Evolutionary conservation across 2,797 vertebrate genomes (phyloP), one percentile per base, ranked within the genome.

Genomic region (Clarias platycephalus): DNA sequence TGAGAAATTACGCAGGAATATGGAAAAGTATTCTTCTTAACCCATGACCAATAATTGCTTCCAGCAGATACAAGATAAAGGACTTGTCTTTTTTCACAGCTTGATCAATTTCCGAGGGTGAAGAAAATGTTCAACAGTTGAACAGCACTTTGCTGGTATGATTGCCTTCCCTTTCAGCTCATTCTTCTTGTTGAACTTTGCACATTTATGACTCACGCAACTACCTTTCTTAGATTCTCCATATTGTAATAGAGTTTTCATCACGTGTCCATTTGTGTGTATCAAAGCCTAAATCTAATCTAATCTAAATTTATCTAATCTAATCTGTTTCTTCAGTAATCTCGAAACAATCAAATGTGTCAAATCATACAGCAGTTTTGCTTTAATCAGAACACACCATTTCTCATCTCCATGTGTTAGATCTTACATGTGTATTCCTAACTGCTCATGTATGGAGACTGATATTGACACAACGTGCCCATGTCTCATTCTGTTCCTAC

Each of bases 51-150:
- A 79, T 20, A 68, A n/a, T 44, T 82, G 13, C 26, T 57, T 75
- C 3, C 49, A 75, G n/a, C 31, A 16, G 15, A 63, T 44, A 13
- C 66, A 78, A 74, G 68, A 34, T 87, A 22, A 85, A 77, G 10
- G 28, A 13, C 1, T 34, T 74, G 63, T 76, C 20, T 77, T 58
- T 60, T 86, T 82, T 64, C 62, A 76, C 81, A 89, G 88, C 12
- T 71, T 57, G 66, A 87, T 87, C 71, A 72, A 86, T 85, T 84
- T 83, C n/a, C 82, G 77, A 80, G 70, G 64, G 40, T 78, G 84
- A 80, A 85, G 81, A 80, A 83, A 79, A 75, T 66, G 20, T 80
- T 85, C 83, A 72, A 57, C 68, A 83, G 71, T 80, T 85, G 78
- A 74, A 67, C 68, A 18, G 6, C 22, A 84, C 64, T 74, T 34